Percentiles rank a stretch among this genome's conserved stretches.
These are phyloP conservation scores for Pangasius mekongensis DNA, from an alignment of 2,797 vertebrate species.

Conservation along the genomic window DNA sequence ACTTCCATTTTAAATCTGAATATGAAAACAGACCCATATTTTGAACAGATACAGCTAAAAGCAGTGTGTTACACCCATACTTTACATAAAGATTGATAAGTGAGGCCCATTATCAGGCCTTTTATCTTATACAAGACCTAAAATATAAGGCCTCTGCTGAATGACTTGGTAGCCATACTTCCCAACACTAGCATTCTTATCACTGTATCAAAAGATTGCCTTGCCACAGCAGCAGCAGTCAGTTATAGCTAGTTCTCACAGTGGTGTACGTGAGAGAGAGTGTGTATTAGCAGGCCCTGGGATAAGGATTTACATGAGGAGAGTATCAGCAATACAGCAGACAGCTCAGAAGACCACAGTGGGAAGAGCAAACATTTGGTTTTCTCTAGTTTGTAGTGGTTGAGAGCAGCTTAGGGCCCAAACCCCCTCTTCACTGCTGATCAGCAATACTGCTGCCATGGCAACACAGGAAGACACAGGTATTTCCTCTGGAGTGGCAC, in stretches of 20 bases:
- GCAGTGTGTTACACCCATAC: neutral
- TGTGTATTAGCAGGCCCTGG: neutral
- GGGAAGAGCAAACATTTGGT: neutral
- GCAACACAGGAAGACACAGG: constrained; percentile 72
- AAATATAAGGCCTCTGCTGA: neutral
- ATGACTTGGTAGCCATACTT: neutral
- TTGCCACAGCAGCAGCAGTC: neutral
- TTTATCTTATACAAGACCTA: neutral
- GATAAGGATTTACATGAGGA: neutral
- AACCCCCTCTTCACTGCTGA: constrained; percentile 62
- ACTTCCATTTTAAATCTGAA: neutral
- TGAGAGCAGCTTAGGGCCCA: constrained; percentile 67
- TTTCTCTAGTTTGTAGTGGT: constrained; percentile 9
- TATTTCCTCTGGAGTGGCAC: constrained; percentile 60
- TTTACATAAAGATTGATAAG: neutral
- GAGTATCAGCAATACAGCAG: neutral
- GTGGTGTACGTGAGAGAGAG: neutral
- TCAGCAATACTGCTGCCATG: constrained; percentile 76
- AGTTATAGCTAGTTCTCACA: neutral
- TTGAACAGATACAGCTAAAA: neutral
- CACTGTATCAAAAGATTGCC: neutral
- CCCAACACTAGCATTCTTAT: neutral
- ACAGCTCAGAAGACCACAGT: neutral
- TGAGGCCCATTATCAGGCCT: neutral
- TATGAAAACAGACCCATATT: neutral